phyloP scores from a whole-genome alignment of 1,140 invertebrate species.

The Colletes latitarsis region DNA sequence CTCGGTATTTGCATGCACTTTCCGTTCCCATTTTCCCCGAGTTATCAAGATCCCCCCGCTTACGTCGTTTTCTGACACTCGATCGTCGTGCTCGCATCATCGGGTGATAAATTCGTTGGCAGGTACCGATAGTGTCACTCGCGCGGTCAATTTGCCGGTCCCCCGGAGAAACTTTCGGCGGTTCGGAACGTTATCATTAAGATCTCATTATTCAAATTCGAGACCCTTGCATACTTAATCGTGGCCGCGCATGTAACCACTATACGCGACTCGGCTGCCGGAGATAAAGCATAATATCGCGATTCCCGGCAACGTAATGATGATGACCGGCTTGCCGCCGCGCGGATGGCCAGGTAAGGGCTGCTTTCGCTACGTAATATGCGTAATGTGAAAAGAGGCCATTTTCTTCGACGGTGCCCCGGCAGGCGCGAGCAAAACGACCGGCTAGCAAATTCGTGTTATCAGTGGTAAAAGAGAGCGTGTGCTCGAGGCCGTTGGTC shows the following conservation, averaged over 20 bases:
- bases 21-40: too few relatives aligned
- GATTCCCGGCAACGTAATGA: constrained; percentile 80
- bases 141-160: not conserved
- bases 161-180: constrained; percentile 47
- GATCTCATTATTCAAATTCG: constrained; percentile 81
- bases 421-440: constrained; percentile 61
- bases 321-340: constrained; percentile 79
- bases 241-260: constrained; percentile 71
- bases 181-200: constrained; percentile 75
- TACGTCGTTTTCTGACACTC: too few relatives aligned
- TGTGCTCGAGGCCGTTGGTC: constrained; percentile 21
- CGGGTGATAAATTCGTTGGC: not conserved
- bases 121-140: constrained; percentile 15
- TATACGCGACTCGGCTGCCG: constrained; percentile 65
- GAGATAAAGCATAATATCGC: constrained; percentile 81
- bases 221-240: constrained; percentile 80
- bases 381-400: constrained; percentile 78
- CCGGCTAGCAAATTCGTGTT: constrained; percentile 63
- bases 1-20: too few relatives aligned
- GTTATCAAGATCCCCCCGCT: too few relatives aligned
- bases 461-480: constrained; percentile 56
- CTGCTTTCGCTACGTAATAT: constrained; percentile 73
- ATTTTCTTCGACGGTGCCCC: constrained; percentile 71
- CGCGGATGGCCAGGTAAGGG: constrained; percentile 67
- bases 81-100: too few relatives aligned